Percentiles rank a stretch among this genome's conserved stretches.
These are phyloP conservation scores for Thymallus thymallus DNA, from an alignment of 2,113 vertebrate species.

Conservation along the genomic window DNA sequence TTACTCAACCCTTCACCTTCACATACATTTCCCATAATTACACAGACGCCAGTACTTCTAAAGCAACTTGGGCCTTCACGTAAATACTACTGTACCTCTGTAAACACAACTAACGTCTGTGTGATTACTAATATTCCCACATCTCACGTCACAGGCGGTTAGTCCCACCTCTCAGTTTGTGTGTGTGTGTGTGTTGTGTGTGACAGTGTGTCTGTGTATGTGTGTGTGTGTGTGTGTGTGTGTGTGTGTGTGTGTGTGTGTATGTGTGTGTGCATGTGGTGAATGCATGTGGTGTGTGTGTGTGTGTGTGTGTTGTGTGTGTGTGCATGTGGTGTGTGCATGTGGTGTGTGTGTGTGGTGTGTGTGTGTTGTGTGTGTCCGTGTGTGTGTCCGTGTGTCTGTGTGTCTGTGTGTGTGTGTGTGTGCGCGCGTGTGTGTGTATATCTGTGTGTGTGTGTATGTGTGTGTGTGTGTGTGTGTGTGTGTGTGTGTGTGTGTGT, in stretches of 20 bases:
- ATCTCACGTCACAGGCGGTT: no score
- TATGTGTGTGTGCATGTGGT: background rate
- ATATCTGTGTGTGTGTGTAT: background rate
- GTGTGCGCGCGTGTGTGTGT: background rate
- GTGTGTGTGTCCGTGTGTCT: background rate
- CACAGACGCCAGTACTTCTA: slow-evolving; percentile 41
- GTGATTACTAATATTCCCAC: slow-evolving; percentile 5
- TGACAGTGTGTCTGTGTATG: background rate
- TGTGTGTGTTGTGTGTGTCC: background rate
- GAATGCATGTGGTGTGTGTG: no score
- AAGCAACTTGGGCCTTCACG: slow-evolving; percentile 28
- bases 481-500: background rate
- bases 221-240: background rate
- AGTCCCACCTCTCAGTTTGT: no score
- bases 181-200: background rate
- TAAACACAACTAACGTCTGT: slow-evolving; percentile 41
- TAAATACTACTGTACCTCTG: slow-evolving; percentile 49
- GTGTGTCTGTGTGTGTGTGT: background rate
- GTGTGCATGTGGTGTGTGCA: no score
- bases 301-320: background rate
- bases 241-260: background rate
- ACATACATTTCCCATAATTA: background rate
- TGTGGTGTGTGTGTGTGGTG: background rate
- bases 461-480: background rate
- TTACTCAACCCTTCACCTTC: no score